Conservation (phyloP, 2,888 invertebrate species). For the Escarpia spicata region DNA sequence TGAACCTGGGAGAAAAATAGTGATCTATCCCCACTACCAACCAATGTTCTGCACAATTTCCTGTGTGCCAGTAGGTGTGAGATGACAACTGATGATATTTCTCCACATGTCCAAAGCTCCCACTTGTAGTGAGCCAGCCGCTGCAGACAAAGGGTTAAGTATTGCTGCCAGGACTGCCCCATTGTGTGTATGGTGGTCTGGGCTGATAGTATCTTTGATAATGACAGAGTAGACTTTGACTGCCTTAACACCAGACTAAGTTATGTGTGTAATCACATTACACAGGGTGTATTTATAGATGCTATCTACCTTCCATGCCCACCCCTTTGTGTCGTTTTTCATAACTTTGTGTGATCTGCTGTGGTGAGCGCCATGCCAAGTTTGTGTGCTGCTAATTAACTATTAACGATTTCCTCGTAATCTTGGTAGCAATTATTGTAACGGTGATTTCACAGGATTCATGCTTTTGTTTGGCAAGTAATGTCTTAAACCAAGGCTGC, state of each 20-base stretch:
- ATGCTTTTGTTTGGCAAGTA: not conserved
- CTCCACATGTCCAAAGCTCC: not conserved
- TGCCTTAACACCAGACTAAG: not conserved
- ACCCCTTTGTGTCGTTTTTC: not conserved
- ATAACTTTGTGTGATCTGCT: not conserved
- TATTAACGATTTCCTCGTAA: not conserved
- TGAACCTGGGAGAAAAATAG: too few species aligned
- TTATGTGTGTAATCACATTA: conserved; percentile 12
- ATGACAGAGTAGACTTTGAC: conserved; percentile 8
- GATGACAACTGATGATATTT: not conserved
- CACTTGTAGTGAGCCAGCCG: not conserved
- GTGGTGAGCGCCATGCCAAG: not conserved
- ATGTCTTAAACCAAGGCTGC: too few species aligned
- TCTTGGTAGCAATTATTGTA: not conserved
- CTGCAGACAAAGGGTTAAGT: not conserved
- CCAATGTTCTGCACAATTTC: not conserved
- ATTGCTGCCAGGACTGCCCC: not conserved
- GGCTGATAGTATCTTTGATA: not conserved
- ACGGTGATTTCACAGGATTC: not conserved
- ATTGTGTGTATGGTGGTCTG: not conserved
- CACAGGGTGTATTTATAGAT: not conserved
- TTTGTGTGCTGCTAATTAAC: not conserved
- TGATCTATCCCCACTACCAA: not conserved
- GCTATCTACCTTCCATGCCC: not conserved
- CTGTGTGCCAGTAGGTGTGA: not conserved